Evolutionary conservation across 35 echinoderm and acorn worm genomes (phyloP).

Genomic region (Amphiura filiformis): DNA sequence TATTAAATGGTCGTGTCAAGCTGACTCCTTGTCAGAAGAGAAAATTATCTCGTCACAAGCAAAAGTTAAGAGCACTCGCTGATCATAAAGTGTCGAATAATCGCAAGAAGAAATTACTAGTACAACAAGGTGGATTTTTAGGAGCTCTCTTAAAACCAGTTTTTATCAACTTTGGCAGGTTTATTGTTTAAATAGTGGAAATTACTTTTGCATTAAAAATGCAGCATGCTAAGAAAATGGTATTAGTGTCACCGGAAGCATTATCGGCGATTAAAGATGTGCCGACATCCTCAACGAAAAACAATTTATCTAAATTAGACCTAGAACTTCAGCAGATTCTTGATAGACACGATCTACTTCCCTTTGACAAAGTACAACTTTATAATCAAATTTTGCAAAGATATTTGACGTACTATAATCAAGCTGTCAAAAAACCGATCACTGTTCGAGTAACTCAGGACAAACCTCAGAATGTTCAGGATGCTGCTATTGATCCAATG

Average conservation of each 20-base stretch:
- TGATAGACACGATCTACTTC: constrained; percentile 12
- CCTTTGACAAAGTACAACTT: constrained; percentile 20
- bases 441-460: background rate
- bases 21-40: constrained; percentile 40
- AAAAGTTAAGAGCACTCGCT: constrained; percentile 31
- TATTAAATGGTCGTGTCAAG: constrained; percentile 42
- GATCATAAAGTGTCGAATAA: constrained; percentile 32
- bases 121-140: constrained; percentile 32
- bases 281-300: background rate
- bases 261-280: background rate
- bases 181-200: background rate
- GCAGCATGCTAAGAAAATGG: constrained; percentile 18
- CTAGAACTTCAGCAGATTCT: background rate
- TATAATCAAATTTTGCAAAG: constrained; percentile 32
- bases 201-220: background rate
- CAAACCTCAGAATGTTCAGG: background rate
- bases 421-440: background rate
- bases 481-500: too few relatives aligned
- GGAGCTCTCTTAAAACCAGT: background rate
- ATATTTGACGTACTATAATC: background rate
- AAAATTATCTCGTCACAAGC: constrained; percentile 55
- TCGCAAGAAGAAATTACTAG: background rate
- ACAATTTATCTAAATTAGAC: constrained; percentile 19
- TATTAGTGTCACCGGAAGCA: background rate
- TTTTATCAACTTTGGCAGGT: background rate